phyloP scores from a whole-genome alignment of 2,113 vertebrate species.

The Ctenomys sociabilis region DNA sequence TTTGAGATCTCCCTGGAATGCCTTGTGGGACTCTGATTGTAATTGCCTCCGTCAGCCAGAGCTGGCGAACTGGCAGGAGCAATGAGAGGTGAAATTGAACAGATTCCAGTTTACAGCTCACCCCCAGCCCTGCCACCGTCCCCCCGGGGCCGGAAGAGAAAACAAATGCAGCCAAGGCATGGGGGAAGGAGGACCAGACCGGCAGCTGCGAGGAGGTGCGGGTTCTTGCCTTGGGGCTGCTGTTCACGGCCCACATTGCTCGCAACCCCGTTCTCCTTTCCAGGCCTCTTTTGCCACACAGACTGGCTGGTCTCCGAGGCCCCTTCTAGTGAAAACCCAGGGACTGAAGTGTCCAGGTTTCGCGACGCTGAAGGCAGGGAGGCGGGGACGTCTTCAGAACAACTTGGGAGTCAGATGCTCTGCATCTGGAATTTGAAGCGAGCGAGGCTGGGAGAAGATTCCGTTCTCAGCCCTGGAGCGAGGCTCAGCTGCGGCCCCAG shows the following conservation, averaged over 20 bases:
- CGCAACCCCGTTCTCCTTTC: neutral
- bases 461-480: neutral
- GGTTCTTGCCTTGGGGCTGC: neutral
- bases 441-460: neutral
- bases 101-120: constrained; percentile 78
- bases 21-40: constrained; percentile 81
- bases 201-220: neutral
- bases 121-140: constrained; percentile 71
- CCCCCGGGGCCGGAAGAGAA: constrained; percentile 69
- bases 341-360: neutral
- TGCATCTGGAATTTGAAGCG: constrained; percentile 9
- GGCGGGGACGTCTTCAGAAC: neutral
- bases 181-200: constrained; percentile 33
- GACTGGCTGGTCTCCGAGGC: neutral
- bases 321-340: neutral
- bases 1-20: constrained; percentile 79
- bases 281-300: neutral
- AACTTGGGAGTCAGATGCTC: neutral
- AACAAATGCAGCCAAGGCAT: constrained; percentile 59
- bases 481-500: neutral
- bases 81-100: constrained; percentile 80
- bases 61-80: constrained; percentile 68
- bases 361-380: too few species aligned
- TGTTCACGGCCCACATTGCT: neutral
- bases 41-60: constrained; percentile 73